Evolutionary conservation across 2,888 invertebrate species (phyloP), one percentile per base, ranked within the genome.

Genomic region (Tipula unca): DNA sequence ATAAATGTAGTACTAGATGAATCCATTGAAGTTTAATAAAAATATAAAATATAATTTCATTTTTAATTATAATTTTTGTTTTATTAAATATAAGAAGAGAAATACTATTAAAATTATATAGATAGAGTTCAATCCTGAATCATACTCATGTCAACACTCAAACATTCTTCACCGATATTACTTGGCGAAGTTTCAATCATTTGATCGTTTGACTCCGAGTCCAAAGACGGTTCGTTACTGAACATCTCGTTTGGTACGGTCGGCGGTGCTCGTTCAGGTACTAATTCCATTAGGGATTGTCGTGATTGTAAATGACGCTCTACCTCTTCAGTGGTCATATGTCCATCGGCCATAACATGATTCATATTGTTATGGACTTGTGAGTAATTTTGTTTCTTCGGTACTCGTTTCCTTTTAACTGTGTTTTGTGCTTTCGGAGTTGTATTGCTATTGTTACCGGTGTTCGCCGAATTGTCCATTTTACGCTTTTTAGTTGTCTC

Each of bases 181-280:
- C 95, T 95, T 0, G 96, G 96, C 0, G 96, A 96, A 86, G 96
- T 96, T 90, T 96, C 96, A 89, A 96, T 91, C 87, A 96, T 93
- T 86, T 89, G 89, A 89, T 96, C 96, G 90, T 96, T 96, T 13
- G 96, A 95, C 91, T 96, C 96, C 90, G 96, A 96, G 91, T 0
- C 48, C 29, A 48, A 36, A 0, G 97, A 97, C 85, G 96, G 96
- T 89, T 98, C 97, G 91, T 97, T 97, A 91, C 97, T 97, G 89
- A 98, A 98, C 95, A 98, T 97, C 91, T 98, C 97, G 69, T 95
- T 96, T 3, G 98, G 98, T 35, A 98, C 96, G 13, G 97, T 96
- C 0, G 96, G 95, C 0, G 97, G 96, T 36, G 97, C 96, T 88
- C 96, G 93, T 90, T 97, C 97, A 1, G 96, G 95, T 87, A 96